Conservation (phyloP, 2,888 invertebrate genomes). For the Odontocerum albicorne region DNA sequence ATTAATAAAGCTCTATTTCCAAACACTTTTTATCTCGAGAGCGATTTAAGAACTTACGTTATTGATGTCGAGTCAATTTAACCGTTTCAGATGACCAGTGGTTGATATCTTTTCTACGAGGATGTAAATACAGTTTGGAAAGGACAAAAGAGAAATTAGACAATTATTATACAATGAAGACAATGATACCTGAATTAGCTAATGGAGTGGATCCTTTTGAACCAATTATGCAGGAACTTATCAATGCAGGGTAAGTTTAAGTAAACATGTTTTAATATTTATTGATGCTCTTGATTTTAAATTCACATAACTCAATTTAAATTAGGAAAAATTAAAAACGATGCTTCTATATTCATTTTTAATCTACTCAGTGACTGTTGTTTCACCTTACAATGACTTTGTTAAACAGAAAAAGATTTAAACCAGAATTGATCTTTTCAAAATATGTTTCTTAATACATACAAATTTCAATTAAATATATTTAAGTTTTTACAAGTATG, state of each 20-base stretch:
- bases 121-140: conserved; percentile 66
- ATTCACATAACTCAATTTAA: neutral
- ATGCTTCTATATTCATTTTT: neutral
- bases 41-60: no score
- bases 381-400: no score
- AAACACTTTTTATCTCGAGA: no score
- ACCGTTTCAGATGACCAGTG: conserved; percentile 60
- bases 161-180: conserved; percentile 47
- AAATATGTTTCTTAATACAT: no score
- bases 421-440: no score
- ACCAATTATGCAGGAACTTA: conserved; percentile 6
- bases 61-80: no score
- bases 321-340: neutral
- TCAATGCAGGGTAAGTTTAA: conserved; percentile 40
- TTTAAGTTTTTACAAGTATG: no score
- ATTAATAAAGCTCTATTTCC: no score
- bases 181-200: conserved; percentile 5
- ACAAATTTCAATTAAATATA: no score
- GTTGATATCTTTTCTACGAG: conserved; percentile 62
- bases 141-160: conserved; percentile 64
- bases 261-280: no score
- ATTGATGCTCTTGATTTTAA: conserved; percentile 7
- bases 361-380: no score
- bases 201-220: conserved; percentile 8
- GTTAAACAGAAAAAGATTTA: no score